Conservation (phyloP, 64 coral and sea anemone genomes). For the Porites lutea region DNA sequence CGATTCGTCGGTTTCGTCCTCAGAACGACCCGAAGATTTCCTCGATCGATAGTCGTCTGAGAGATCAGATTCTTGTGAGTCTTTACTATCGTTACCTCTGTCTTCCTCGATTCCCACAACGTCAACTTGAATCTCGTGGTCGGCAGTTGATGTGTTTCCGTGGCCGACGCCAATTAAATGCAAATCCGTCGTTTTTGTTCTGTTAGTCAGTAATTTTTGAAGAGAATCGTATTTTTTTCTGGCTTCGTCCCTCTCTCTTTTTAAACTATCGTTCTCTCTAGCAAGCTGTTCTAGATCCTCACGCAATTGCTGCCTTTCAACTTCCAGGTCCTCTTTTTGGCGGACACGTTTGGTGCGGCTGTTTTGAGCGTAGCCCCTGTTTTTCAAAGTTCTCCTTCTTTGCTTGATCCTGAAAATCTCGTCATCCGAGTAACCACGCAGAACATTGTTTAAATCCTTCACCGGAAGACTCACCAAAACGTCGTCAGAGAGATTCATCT, state of each 20-base stretch:
- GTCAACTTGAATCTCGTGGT: constrained; percentile 71
- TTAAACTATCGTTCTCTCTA: constrained; percentile 94
- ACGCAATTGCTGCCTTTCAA: constrained; percentile 77
- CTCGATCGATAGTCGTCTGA: constrained; percentile 54
- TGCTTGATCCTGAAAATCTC: constrained; percentile 88
- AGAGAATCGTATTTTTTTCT: constrained; percentile 89
- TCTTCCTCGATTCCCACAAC: constrained; percentile 70
- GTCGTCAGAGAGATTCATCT: constrained; percentile 70
- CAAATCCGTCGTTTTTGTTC: constrained; percentile 75
- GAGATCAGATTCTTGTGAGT: constrained; percentile 49
- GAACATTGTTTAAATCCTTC: constrained; percentile 79
- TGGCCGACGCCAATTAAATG: constrained; percentile 40
- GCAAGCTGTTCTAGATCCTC: constrained; percentile 86
- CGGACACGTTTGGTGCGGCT: constrained; percentile 95
- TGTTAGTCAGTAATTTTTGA: constrained; percentile 89
- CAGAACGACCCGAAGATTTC: constrained; percentile 43
- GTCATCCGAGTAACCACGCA: constrained; percentile 77
- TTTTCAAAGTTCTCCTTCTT: constrained; percentile 93
- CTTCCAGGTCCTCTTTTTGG: constrained; percentile 86
- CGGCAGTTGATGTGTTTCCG: constrained; percentile 16
- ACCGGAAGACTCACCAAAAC: constrained; percentile 80
- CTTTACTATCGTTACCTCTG: constrained; percentile 11
- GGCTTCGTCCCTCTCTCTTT: constrained; percentile 92
- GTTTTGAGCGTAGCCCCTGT: constrained; percentile 98
- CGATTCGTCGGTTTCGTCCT: constrained; percentile 62